phyloP scores from a whole-genome alignment of 1,140 invertebrate genomes.

The Drosophila setifemur region DNA sequence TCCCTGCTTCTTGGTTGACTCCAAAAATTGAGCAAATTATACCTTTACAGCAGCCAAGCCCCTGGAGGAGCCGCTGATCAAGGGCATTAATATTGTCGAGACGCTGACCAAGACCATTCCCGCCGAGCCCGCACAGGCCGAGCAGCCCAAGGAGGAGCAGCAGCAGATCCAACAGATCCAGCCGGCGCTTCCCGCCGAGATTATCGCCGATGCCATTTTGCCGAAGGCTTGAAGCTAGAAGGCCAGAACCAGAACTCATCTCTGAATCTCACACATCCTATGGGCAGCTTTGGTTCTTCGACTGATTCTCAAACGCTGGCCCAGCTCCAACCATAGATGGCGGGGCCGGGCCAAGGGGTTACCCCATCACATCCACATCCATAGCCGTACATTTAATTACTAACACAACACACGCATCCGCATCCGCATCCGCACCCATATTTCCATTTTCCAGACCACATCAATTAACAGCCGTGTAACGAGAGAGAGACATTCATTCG shows the following conservation, averaged over 20 bases:
- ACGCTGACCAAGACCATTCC: constrained; percentile 23
- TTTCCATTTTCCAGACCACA: constrained; percentile 63
- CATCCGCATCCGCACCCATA: constrained; percentile 33
- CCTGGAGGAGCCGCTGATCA: constrained; percentile 32
- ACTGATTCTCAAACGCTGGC: constrained; percentile 53
- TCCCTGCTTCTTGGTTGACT: too few relatives aligned
- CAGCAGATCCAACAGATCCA: constrained; percentile 26
- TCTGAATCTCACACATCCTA: constrained; percentile 45
- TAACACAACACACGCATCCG: constrained; percentile 45
- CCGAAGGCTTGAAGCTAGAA: constrained; percentile 27
- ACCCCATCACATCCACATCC: constrained; percentile 11
- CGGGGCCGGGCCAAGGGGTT: constrained; percentile 51
- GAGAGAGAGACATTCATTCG: constrained; percentile 47
- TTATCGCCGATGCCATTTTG: constrained; percentile 35
- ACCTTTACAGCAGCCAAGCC: constrained; percentile 5
- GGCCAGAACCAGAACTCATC: constrained; percentile 7
- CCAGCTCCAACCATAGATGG: neutral
- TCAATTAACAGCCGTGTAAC: constrained; percentile 60
- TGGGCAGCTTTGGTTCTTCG: constrained; percentile 74
- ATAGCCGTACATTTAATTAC: constrained; percentile 62
- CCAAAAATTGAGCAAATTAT: too few relatives aligned
- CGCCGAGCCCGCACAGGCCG: constrained; percentile 22
- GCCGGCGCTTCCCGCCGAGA: constrained; percentile 34
- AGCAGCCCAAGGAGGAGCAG: constrained; percentile 30
- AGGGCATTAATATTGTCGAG: constrained; percentile 8